Percentiles rank a stretch among this genome's conserved stretches.
Evolutionary conservation across 2,113 vertebrate species (phyloP).

Genomic region (Aphelocoma coerulescens): DNA sequence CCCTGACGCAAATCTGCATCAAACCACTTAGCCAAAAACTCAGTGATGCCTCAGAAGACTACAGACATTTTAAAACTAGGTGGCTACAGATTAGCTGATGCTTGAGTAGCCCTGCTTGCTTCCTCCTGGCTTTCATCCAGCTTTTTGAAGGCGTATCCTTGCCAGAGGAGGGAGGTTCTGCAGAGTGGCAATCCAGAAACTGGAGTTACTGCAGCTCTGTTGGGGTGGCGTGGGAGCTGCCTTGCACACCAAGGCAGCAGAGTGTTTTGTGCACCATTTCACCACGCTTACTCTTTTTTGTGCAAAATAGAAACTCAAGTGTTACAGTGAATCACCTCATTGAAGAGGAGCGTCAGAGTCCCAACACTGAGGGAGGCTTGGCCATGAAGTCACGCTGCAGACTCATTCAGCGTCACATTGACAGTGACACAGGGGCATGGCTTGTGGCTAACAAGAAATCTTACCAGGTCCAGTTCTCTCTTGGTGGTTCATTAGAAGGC

Average conservation of each 20-base stretch:
- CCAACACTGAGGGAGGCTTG: background rate
- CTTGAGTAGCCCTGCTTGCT: background rate
- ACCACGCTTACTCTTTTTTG: background rate
- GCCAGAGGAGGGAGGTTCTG: background rate
- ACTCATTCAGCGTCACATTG: background rate
- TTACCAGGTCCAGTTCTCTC: constrained; percentile 72
- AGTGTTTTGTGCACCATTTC: background rate
- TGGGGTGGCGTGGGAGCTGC: background rate
- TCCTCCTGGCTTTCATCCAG: background rate
- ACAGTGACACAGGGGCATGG: background rate
- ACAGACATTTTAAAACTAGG: background rate
- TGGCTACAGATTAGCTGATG: background rate
- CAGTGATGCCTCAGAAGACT: background rate
- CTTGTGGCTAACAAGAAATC: constrained; percentile 64
- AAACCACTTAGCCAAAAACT: background rate
- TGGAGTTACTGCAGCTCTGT: background rate
- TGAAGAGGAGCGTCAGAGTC: background rate
- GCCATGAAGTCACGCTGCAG: background rate
- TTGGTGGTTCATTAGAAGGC: constrained; percentile 63
- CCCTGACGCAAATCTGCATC: background rate
- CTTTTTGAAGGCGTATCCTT: background rate
- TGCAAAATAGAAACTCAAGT: rapidly evolving
- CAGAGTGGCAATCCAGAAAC: background rate
- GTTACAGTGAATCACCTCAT: background rate
- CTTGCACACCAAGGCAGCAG: background rate